phyloP scores from a whole-genome alignment of 2,888 invertebrate species.

The Oligia strigilis region DNA sequence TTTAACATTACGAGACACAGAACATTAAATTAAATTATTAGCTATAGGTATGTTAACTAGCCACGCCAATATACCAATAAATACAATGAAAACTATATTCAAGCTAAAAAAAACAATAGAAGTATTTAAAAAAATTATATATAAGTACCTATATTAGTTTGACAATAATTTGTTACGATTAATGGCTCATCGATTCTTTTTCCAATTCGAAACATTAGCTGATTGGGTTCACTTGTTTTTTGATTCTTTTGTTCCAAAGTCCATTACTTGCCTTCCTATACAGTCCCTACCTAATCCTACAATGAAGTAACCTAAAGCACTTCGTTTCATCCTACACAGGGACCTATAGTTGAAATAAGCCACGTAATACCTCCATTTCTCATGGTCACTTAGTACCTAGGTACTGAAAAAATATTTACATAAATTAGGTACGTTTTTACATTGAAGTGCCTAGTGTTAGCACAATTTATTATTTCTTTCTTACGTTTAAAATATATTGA shows the following conservation, averaged over 20 bases:
- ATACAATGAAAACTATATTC: no score
- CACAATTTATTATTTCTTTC: not conserved
- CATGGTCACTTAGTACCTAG: not conserved
- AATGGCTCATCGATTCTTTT: conserved; percentile 17
- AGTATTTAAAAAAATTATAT: not conserved
- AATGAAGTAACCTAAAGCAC: conserved; percentile 6
- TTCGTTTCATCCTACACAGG: conserved; percentile 9
- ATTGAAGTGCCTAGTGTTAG: not conserved
- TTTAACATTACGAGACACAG: no score
- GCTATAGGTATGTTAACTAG: no score
- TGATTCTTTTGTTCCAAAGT: conserved; percentile 18
- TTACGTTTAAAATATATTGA: not conserved
- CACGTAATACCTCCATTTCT: conserved; percentile 11
- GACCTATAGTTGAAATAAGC: not conserved
- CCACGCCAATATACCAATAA: no score
- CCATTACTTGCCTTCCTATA: not conserved
- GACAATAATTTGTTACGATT: not conserved
- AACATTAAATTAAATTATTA: no score
- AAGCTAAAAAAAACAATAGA: no score
- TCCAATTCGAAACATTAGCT: conserved; percentile 29
- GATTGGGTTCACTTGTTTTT: conserved; percentile 23
- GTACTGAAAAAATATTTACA: not conserved
- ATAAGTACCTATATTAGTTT: not conserved
- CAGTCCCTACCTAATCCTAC: not conserved
- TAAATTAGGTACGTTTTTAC: not conserved